Percentiles rank a stretch among this genome's conserved stretches.
Conservation (phyloP, 1,140 invertebrate genomes). For the Drosophila nebulosa region DNA sequence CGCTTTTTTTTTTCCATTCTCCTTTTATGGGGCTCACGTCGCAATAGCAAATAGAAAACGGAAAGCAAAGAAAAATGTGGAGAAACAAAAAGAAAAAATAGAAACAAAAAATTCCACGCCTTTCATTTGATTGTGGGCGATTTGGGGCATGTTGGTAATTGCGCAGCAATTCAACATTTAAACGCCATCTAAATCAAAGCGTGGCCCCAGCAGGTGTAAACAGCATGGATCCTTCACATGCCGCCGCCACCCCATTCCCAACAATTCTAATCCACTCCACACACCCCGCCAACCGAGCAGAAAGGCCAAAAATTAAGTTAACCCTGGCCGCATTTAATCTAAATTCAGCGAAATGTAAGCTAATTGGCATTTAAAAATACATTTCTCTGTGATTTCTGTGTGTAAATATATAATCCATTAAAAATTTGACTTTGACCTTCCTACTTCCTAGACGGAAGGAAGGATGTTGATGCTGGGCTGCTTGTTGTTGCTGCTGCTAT, state of each 20-base stretch:
- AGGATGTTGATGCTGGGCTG: not conserved
- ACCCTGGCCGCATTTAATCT: not conserved
- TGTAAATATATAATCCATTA: not conserved
- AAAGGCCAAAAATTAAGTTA: not conserved
- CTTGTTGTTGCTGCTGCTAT: not conserved
- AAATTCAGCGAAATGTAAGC: not conserved
- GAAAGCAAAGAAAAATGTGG: constrained; percentile 4
- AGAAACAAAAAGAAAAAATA: not conserved
- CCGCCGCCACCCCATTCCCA: not conserved
- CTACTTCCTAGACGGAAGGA: not conserved
- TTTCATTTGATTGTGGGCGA: constrained; percentile 2
- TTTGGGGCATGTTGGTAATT: constrained; percentile 45
- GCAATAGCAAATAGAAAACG: constrained; percentile 58
- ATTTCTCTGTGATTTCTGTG: not conserved
- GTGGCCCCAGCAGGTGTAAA: constrained; percentile 30
- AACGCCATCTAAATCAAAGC: constrained; percentile 46
- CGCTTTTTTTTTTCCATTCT: not conserved
- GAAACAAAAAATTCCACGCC: constrained; percentile 29
- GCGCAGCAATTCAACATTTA: constrained; percentile 50
- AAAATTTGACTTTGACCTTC: not conserved
- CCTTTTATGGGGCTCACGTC: constrained; percentile 48
- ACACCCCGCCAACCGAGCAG: not conserved
- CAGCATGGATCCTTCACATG: not conserved
- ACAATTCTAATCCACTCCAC: not conserved
- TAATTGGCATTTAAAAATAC: not conserved